phyloP scores from a whole-genome alignment of 2,888 invertebrate genomes.

The Lasioglossum marginatum region DNA sequence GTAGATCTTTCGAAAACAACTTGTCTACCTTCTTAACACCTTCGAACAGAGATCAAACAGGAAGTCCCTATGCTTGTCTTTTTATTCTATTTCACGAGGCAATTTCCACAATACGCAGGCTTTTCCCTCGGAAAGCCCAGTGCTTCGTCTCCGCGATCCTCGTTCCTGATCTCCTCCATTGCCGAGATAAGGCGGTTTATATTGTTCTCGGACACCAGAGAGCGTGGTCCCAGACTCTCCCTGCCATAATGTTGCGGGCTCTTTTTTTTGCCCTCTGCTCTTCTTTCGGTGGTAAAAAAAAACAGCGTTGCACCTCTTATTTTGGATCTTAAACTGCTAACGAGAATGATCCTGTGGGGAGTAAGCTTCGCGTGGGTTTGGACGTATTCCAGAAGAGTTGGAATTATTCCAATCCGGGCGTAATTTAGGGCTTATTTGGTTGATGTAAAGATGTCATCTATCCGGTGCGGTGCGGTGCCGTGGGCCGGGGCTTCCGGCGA shows the following conservation, averaged over 20 bases:
- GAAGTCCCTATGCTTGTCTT: background rate
- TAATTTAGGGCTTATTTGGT: constrained; percentile 67
- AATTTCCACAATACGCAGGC: background rate
- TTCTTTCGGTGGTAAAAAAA: background rate
- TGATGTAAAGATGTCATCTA: constrained; percentile 64
- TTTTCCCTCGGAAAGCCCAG: background rate
- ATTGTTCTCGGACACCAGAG: constrained; percentile 18
- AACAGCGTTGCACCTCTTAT: constrained; percentile 48
- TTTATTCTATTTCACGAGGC: background rate
- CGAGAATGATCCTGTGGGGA: constrained; percentile 45
- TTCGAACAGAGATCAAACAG: background rate
- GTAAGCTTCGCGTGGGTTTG: constrained; percentile 67
- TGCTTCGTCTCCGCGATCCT: background rate
- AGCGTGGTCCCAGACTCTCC: background rate
- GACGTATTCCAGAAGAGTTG: constrained; percentile 73
- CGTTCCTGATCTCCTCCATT: constrained; percentile 14
- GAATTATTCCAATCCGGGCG: constrained; percentile 73
- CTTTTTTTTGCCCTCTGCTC: background rate
- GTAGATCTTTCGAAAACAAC: background rate
- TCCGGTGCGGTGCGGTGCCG: constrained; percentile 20
- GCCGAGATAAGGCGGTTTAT: constrained; percentile 33
- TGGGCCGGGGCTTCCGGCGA: constrained; percentile 32
- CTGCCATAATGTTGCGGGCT: background rate
- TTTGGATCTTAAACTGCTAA: constrained; percentile 58
- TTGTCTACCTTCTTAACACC: background rate